These are phyloP conservation scores for Stenoptilia bipunctidactyla DNA, from an alignment of 2,888 invertebrate genomes.

Conservation along the genomic window DNA sequence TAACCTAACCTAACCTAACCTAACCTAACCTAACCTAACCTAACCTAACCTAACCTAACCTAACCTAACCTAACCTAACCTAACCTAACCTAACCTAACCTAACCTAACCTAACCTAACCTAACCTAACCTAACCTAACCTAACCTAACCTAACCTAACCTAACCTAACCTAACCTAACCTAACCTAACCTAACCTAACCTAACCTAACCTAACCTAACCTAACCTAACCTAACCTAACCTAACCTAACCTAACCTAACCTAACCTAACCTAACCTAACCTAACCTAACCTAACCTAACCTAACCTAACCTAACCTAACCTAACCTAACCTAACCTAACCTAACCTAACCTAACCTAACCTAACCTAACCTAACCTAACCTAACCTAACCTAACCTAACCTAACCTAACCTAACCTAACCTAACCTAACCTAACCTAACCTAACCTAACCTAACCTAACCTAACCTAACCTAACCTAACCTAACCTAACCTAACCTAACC, in stretches of 20 bases:
- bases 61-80: constrained; percentile 11
- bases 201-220: constrained; percentile 11
- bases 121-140: constrained; percentile 13
- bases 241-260: constrained; percentile 12
- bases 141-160: constrained; percentile 10
- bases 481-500: constrained; percentile 17
- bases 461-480: constrained; percentile 14
- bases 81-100: constrained; percentile 13
- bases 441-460: constrained; percentile 16
- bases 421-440: constrained; percentile 15
- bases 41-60: constrained; percentile 15
- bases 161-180: constrained; percentile 8
- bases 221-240: constrained; percentile 11
- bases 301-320: constrained; percentile 4
- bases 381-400: constrained; percentile 10
- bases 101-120: constrained; percentile 15
- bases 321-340: constrained; percentile 12
- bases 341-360: constrained; percentile 12
- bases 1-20: constrained; percentile 13
- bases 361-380: constrained; percentile 11
- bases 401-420: constrained; percentile 13
- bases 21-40: constrained; percentile 19
- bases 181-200: constrained; percentile 9
- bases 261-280: constrained; percentile 13
- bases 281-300: constrained; percentile 9